These are phyloP conservation scores for Charaxes varanes DNA, from an alignment of 1,140 invertebrate genomes.

Conservation along the genomic window DNA sequence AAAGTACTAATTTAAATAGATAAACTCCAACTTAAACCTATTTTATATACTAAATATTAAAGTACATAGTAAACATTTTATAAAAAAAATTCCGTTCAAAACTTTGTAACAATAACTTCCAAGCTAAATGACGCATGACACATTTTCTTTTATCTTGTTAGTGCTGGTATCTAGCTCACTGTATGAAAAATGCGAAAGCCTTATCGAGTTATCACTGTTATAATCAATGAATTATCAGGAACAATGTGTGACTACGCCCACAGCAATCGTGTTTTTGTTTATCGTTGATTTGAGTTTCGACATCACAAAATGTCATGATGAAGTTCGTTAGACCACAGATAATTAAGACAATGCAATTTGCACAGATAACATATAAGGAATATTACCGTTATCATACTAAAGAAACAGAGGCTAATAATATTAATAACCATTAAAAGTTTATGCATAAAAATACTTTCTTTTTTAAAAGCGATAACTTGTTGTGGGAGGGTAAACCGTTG, in stretches of 20 bases:
- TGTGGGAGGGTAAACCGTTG: no score
- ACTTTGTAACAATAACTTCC: conserved; percentile 7
- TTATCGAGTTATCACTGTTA: conserved; percentile 46
- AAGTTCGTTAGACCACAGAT: conserved; percentile 1
- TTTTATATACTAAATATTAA: neutral
- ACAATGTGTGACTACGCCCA: conserved; percentile 52
- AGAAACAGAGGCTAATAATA: no score
- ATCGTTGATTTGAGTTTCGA: conserved; percentile 31
- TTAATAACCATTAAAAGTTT: no score
- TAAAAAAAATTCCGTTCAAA: neutral
- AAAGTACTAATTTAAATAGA: conserved; percentile 9
- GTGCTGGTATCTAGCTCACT: conserved; percentile 9
- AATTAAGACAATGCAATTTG: no score
- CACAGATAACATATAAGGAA: no score
- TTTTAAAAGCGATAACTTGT: no score
- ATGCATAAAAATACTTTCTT: no score
- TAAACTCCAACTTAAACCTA: neutral
- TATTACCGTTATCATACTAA: no score
- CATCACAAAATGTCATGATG: conserved; percentile 9
- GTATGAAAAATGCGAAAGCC: conserved; percentile 20
- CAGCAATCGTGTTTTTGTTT: conserved; percentile 45
- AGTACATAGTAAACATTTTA: conserved; percentile 1
- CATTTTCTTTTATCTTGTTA: conserved; percentile 5
- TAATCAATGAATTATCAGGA: conserved; percentile 58
- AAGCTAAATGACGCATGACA: conserved; percentile 6